Evolutionary conservation across 2,888 invertebrate genomes (phyloP), one percentile per base, ranked within the genome.

Genomic region (Phaonia tiefii): DNA sequence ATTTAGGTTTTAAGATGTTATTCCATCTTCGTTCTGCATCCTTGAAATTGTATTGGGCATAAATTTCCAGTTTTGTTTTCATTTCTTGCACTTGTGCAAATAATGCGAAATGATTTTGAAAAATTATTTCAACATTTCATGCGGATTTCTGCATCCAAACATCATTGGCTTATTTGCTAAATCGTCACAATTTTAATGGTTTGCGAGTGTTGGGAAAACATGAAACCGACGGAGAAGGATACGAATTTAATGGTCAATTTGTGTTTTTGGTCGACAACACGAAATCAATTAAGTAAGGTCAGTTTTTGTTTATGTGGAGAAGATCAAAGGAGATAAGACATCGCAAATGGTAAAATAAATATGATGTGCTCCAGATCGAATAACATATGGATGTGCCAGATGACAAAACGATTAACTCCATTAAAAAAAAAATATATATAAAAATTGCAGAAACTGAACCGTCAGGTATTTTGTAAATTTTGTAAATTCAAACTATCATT

Each of bases 21-120:
- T 54, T 54, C 13, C 8, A 25, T 20, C 25, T 54, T 5, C 22
- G 10, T 54, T 54, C 25, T 54, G 22, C 78, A 78, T 78, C 72
- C 78, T 81, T 75, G 78, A 78, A 51, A 63, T 56, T 66, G 71
- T 37, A 60, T 44, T 60, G 69, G 70, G 60, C 66, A 78, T 75
- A 58, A 71, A 69, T 67, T n/a, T 46, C 13, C 63, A 65, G 37
- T 72, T 56, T n/a, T 81, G 17, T 74, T 54, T 37, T 31, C 11
- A 8, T 51, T 49, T 67, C 73, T 80, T 78, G 72, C 81, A 69
- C 60, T 75, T 78, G 78, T 63, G 46, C 56, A 46, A 63, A 77
- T 63, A 78, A 76, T 65, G 74, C 31, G 13, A 63, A 63, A 63
- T 74, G 77, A 74, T 74, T 67, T 81, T 81, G 77, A 74, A 66